Percentiles rank a stretch among this genome's conserved stretches.
phyloP scores from a whole-genome alignment of 2,113 vertebrate genomes.

The Chloropsis hardwickii region DNA sequence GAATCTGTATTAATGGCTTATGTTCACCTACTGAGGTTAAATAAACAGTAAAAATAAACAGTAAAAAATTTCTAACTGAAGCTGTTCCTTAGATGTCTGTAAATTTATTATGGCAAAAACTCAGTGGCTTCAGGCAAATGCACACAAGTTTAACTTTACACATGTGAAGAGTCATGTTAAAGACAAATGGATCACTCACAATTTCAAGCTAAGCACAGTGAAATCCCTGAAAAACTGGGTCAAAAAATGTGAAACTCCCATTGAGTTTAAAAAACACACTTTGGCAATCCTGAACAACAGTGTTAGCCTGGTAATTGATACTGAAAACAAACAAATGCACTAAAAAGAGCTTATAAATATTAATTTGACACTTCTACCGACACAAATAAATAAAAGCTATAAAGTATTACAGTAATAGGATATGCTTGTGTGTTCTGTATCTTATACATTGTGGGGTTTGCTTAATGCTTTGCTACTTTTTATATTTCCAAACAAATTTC shows the following conservation, averaged over 20 bases:
- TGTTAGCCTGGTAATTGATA: not conserved
- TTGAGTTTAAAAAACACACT: not conserved
- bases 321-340: not conserved
- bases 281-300: not conserved
- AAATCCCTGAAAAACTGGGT: not conserved
- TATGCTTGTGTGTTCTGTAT: not conserved
- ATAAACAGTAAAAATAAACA: not conserved
- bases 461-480: not conserved
- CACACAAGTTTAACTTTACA: not conserved
- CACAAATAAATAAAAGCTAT: slow-evolving; percentile 12
- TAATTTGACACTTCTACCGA: not conserved
- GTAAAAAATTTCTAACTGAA: not conserved
- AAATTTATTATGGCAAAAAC: not conserved
- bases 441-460: not conserved
- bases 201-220: not conserved
- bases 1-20: not conserved
- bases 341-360: slow-evolving; percentile 32
- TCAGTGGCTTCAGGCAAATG: not conserved
- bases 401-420: not conserved
- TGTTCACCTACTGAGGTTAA: not conserved
- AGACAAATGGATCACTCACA: not conserved
- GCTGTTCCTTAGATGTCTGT: not conserved
- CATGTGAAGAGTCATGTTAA: not conserved
- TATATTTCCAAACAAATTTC: not conserved
- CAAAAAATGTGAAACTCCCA: not conserved